Evolutionary conservation across 2,797 vertebrate genomes (phyloP), one percentile per base, ranked within the genome.

Genomic region (Apogon hyalosoma): DNA sequence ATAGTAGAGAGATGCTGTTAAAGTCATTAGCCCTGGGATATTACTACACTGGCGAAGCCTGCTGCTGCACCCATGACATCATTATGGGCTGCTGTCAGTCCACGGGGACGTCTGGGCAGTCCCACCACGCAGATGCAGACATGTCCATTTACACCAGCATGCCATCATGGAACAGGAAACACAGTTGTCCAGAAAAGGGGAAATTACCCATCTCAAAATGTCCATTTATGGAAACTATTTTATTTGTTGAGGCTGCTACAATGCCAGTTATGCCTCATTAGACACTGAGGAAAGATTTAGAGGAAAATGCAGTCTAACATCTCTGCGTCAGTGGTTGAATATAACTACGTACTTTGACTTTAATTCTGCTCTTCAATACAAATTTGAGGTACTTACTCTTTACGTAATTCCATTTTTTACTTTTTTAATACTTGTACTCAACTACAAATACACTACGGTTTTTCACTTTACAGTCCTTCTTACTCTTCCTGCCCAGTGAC

Each of bases 1-100:
- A 76, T 77, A 73, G 78, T 59, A 67, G 67, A 88, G 67, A 12
- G 8, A 43, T 69, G 66, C 91, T 94, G 93, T 67, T 91, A 86
- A 93, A 94, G 87, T 76, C 90, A 86, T 93, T 83, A 92, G 77
- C 54, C 58, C 64, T 7, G 52, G 70, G 82, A 76, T 88, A 87
- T 87, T 87, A 88, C 88, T 80, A 79, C 69, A 19, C 86, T 88
- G 80, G 85, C 69, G 65, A 61, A 68, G 64, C 24, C 24, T 28
- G 73, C 81, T 84, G 68, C 79, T 78, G 81, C 57, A 54, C 81
- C 63, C 70, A 92, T 94, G 93, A 95, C 92, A 92, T 95, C 94
- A 94, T 88, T 58, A 72, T 38, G 69, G 60, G 49, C 83, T 83
- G 87, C 85, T 90, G 88, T 86, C 84, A 80, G 86, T 88, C 82